phyloP scores from a whole-genome alignment of 2,113 vertebrate genomes.

The Gadus macrocephalus region DNA sequence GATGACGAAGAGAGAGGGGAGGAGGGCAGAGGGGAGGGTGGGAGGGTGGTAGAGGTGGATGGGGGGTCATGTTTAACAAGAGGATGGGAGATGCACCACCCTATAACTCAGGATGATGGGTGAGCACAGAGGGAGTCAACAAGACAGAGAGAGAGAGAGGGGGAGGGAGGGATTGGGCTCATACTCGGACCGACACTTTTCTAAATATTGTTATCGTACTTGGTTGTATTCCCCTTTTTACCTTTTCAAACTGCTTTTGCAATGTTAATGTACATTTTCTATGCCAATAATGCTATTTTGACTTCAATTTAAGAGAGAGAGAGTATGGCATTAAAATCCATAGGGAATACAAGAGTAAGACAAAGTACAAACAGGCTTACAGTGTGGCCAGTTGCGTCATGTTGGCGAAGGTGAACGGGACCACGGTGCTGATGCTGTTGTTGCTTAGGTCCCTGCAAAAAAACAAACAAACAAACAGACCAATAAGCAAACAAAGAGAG shows the following conservation, averaged over 20 bases:
- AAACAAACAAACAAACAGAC: conserved; percentile 4
- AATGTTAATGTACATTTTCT: too few species aligned
- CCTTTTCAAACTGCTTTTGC: too few species aligned
- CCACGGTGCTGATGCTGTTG: conserved; percentile 90
- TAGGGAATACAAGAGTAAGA: conserved; percentile 4
- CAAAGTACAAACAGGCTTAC: conserved; percentile 64
- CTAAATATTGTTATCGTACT: too few species aligned
- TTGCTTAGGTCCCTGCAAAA: conserved; percentile 91
- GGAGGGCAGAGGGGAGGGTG: not conserved
- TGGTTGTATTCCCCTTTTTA: too few species aligned
- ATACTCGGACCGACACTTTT: too few species aligned
- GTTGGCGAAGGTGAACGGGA: conserved; percentile 91
- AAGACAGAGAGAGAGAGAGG: not conserved
- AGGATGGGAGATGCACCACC: not conserved
- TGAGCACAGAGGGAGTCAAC: not conserved
- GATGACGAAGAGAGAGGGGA: not conserved
- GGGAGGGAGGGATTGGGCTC: too few species aligned
- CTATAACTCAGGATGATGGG: not conserved
- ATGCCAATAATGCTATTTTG: too few species aligned
- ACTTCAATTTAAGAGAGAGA: not conserved
- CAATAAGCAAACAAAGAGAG: not conserved
- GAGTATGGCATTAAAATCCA: conserved; percentile 2
- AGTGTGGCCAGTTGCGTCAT: conserved; percentile 88
- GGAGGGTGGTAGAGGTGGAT: not conserved
- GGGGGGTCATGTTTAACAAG: not conserved